Conservation (phyloP, 30 jellyfish, hydroid and myxozoan species). For the Turritopsis dohrnii region DNA sequence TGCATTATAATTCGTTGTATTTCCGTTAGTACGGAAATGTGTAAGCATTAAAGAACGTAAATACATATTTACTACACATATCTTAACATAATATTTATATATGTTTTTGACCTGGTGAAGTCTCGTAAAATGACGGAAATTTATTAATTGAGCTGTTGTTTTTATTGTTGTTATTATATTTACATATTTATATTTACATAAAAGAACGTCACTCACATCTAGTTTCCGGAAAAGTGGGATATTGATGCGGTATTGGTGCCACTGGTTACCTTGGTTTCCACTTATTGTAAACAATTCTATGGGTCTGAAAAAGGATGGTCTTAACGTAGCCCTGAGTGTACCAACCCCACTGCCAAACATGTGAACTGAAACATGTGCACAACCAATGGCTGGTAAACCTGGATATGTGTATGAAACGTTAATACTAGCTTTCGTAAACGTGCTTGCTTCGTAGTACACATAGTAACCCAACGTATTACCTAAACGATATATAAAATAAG, state of each 20-base stretch:
- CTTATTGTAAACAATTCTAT: background rate
- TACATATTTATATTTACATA: no score
- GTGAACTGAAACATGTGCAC: background rate
- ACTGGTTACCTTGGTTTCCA: background rate
- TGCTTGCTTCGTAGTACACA: background rate
- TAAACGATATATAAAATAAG: background rate
- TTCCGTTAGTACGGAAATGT: no score
- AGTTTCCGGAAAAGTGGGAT: background rate
- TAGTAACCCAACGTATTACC: background rate
- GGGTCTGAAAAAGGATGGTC: background rate
- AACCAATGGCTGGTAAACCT: background rate
- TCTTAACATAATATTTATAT: no score
- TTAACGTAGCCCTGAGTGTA: background rate
- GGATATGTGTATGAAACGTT: background rate
- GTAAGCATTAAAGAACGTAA: no score
- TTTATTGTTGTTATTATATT: no score
- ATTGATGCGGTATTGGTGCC: background rate
- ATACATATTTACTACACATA: no score
- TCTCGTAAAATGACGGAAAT: no score
- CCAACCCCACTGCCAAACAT: background rate
- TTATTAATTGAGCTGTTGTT: no score
- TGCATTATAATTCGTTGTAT: no score
- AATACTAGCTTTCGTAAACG: background rate
- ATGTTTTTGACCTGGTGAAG: no score
- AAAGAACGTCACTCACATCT: background rate